These are phyloP conservation scores for Tonatia bakeri DNA, from an alignment of 2,113 vertebrate genomes.

Conservation along the genomic window DNA sequence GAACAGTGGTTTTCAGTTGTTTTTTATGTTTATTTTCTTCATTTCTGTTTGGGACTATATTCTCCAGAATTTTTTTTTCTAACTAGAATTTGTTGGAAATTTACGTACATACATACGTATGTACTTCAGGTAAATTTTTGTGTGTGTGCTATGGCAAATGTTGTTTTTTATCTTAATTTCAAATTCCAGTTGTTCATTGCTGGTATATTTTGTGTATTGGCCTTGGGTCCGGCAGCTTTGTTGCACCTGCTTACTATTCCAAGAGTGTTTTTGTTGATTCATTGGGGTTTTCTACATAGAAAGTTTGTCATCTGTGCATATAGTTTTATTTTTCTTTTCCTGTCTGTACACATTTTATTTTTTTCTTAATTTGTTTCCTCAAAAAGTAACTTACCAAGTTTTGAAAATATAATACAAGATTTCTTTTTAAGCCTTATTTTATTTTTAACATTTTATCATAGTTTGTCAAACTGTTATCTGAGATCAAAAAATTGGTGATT, in stretches of 20 bases:
- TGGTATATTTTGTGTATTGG: not conserved
- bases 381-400: not conserved
- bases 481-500: not conserved
- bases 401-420: not conserved
- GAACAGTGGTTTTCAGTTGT: not conserved
- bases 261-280: not conserved
- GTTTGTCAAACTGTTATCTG: not conserved
- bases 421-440: constrained; percentile 37
- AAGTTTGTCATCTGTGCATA: not conserved
- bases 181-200: not conserved
- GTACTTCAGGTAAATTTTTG: not conserved
- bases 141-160: not conserved
- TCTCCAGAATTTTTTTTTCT: not conserved
- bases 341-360: not conserved
- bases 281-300: not conserved
- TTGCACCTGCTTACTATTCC: not conserved
- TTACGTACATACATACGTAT: not conserved
- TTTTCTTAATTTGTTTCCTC: not conserved
- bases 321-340: not conserved
- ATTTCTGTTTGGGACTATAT: not conserved
- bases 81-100: not conserved
- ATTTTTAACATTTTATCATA: not conserved
- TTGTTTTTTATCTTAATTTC: not conserved
- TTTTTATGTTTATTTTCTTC: not conserved
- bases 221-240: not conserved